phyloP scores from a whole-genome alignment of 2,888 invertebrate species.

The Ennomos erosarius region DNA sequence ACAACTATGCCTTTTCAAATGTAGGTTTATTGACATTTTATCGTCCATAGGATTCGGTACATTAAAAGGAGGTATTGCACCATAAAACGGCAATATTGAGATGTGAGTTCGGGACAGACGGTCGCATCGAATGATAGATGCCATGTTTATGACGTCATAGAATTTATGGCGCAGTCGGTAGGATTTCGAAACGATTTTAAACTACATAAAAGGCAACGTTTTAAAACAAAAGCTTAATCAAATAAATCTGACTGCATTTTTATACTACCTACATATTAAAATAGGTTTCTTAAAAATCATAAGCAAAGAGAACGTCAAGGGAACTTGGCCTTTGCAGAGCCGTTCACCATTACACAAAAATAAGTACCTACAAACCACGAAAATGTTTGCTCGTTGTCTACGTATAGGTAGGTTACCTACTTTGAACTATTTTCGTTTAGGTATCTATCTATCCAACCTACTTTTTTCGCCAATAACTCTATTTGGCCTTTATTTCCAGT shows the following conservation, averaged over 20 bases:
- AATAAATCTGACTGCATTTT: too few relatives aligned
- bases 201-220: too few relatives aligned
- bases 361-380: constrained; percentile 9
- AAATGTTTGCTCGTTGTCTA: constrained; percentile 6
- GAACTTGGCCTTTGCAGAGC: neutral
- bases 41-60: neutral
- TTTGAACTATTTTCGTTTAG: too few relatives aligned
- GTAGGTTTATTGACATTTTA: constrained; percentile 20
- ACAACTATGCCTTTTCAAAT: constrained; percentile 11
- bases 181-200: constrained; percentile 2
- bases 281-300: neutral
- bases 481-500: constrained; percentile 19
- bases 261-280: too few relatives aligned
- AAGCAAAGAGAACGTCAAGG: neutral
- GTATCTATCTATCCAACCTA: constrained; percentile 14
- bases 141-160: constrained; percentile 11
- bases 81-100: neutral
- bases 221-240: too few relatives aligned
- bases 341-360: neutral
- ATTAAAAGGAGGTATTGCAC: constrained; percentile 8
- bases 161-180: constrained; percentile 4
- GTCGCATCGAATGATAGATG: neutral
- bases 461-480: constrained; percentile 15
- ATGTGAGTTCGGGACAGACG: neutral
- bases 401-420: too few relatives aligned